A percentile compares a stretch with the other conserved stretches of the same genome.
Conservation (phyloP, 2,113 vertebrate species). For the Burhinus bistriatus region DNA sequence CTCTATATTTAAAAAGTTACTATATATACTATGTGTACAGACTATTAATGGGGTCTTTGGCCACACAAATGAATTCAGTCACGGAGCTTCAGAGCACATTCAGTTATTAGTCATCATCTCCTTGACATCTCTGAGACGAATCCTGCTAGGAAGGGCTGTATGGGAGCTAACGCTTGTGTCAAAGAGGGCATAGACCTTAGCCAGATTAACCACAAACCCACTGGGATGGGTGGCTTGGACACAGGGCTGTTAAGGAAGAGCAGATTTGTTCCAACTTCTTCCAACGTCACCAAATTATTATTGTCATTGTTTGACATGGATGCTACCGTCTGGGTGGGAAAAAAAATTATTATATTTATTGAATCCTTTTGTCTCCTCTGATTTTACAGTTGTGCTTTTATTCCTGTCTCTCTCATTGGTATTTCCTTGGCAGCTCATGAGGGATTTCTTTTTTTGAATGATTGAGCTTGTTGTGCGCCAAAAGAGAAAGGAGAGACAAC, state of each 20-base stretch:
- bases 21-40: conserved; percentile 19
- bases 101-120: neutral
- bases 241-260: neutral
- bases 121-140: neutral
- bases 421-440: conserved; percentile 54
- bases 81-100: neutral
- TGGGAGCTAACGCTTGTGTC: neutral
- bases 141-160: neutral
- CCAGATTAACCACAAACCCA: conserved; percentile 31
- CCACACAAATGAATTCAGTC: neutral
- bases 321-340: neutral
- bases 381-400: conserved; percentile 56
- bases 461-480: neutral
- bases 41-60: conserved; percentile 11
- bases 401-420: conserved; percentile 24
- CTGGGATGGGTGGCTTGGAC: neutral
- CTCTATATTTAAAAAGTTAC: conserved; percentile 32
- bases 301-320: conserved; percentile 26
- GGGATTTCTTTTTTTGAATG: conserved; percentile 47
- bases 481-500: conserved; percentile 47
- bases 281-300: conserved; percentile 16
- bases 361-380: conserved; percentile 51
- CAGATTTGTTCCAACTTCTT: neutral
- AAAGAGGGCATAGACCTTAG: conserved; percentile 2
- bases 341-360: conserved; percentile 10